These are phyloP conservation scores for Antigone vipio DNA, from an alignment of 2,113 vertebrate species.

Conservation along the genomic window DNA sequence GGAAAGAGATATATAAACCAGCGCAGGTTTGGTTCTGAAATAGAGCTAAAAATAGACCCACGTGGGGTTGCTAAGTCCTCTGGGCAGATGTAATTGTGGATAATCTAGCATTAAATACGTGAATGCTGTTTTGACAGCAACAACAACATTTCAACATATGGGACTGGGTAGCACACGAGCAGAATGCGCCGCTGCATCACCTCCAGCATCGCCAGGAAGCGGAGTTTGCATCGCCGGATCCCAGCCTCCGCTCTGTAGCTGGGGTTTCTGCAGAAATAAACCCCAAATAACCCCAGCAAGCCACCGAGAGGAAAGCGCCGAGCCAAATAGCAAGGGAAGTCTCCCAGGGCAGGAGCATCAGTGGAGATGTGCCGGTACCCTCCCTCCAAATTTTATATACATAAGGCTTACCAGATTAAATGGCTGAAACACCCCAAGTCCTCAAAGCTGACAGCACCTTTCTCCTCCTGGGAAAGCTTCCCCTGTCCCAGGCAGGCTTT, in stretches of 20 bases:
- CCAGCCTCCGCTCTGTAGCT: rapidly evolving
- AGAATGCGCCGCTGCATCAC: not conserved
- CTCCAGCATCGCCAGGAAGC: not conserved
- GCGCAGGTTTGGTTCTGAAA: not conserved
- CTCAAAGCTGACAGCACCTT: not conserved
- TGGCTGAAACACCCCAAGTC: not conserved
- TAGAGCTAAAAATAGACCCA: constrained; percentile 44
- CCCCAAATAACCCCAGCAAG: not conserved
- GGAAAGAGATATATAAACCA: not conserved
- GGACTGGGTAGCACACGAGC: not conserved
- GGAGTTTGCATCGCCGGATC: rapidly evolving
- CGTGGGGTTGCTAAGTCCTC: not conserved
- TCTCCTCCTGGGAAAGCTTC: not conserved
- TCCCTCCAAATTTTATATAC: no score
- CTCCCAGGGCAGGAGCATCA: not conserved
- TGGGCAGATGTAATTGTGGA: constrained; percentile 61
- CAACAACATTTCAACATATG: constrained; percentile 9
- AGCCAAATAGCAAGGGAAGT: not conserved
- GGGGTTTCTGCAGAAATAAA: not conserved
- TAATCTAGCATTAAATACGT: constrained; percentile 42
- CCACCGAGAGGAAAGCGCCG: rapidly evolving
- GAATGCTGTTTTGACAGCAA: not conserved
- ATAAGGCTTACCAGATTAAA: not conserved
- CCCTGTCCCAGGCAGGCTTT: not conserved
- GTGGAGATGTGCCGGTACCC: not conserved